phyloP scores from a whole-genome alignment of 2,888 invertebrate species.

The Noctua janthina region DNA sequence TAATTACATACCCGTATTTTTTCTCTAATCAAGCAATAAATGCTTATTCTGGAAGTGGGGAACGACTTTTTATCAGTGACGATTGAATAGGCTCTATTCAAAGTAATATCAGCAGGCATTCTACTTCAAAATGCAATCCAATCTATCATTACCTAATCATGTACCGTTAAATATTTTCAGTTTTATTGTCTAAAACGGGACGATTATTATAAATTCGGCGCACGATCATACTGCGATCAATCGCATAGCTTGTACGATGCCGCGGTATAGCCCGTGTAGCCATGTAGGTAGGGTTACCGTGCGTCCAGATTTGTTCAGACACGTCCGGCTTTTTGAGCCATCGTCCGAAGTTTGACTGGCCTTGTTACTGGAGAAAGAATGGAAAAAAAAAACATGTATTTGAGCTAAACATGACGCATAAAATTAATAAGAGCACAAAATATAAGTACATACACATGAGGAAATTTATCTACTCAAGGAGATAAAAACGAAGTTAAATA shows the following conservation, averaged over 20 bases:
- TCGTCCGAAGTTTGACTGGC: not conserved
- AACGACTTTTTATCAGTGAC: too few relatives aligned
- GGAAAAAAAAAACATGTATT: not conserved
- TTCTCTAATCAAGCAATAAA: too few relatives aligned
- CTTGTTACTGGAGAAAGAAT: not conserved
- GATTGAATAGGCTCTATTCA: too few relatives aligned
- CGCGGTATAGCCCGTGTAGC: not conserved
- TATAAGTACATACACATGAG: not conserved
- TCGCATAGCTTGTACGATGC: slow-evolving; percentile 5
- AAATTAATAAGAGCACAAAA: not conserved
- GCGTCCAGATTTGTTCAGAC: not conserved
- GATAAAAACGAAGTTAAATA: not conserved
- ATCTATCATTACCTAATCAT: slow-evolving; percentile 11
- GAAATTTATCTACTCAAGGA: not conserved
- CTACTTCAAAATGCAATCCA: not conserved
- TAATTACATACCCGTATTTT: too few relatives aligned
- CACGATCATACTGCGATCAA: slow-evolving; percentile 35
- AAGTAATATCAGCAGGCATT: not conserved
- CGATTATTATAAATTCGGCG: slow-evolving; percentile 43
- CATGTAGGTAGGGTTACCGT: not conserved
- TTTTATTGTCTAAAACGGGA: slow-evolving; percentile 43
- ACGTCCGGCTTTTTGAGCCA: not conserved
- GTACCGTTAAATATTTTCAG: slow-evolving; percentile 55
- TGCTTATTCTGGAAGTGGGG: not conserved
- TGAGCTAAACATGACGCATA: not conserved